phyloP scores from a whole-genome alignment of 2,888 invertebrate genomes.

The Eucriotettix oculatus region DNA sequence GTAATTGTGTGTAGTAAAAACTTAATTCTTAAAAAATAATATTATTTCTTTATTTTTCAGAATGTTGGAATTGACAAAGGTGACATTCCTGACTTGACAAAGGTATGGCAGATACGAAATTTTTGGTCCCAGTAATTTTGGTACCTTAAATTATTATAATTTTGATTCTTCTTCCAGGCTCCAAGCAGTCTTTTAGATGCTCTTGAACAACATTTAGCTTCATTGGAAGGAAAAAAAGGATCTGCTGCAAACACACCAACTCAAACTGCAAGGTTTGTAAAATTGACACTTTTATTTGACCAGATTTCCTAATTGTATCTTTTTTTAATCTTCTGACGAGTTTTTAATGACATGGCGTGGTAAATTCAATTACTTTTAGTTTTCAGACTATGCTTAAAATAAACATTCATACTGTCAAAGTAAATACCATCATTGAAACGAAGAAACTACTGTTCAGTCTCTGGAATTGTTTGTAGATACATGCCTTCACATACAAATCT shows the following conservation, averaged over 20 bases:
- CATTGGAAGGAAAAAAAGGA: constrained; percentile 84
- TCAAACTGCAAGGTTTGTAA: constrained; percentile 56
- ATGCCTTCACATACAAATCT: too few relatives aligned
- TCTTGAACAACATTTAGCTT: constrained; percentile 84
- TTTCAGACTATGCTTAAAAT: too few relatives aligned
- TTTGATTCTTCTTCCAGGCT: constrained; percentile 34
- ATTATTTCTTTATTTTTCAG: constrained; percentile 22
- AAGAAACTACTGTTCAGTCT: too few relatives aligned
- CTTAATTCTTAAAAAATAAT: not conserved
- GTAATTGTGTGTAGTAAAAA: not conserved
- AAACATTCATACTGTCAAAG: not conserved
- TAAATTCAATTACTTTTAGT: not conserved
- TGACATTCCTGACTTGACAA: constrained; percentile 94
- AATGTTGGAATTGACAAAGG: constrained; percentile 97
- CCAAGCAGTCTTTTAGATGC: constrained; percentile 95
- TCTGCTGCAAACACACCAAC: constrained; percentile 75
- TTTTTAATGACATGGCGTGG: not conserved
- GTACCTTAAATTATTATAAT: not conserved
- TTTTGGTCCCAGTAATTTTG: not conserved
- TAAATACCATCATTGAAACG: too few relatives aligned
- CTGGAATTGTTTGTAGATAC: not conserved
- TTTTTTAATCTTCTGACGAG: not conserved
- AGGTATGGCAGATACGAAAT: constrained; percentile 29
- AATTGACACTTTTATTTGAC: not conserved
- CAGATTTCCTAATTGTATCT: not conserved